phyloP scores from a whole-genome alignment of 2,888 invertebrate genomes.

The Cephalotes varians region DNA sequence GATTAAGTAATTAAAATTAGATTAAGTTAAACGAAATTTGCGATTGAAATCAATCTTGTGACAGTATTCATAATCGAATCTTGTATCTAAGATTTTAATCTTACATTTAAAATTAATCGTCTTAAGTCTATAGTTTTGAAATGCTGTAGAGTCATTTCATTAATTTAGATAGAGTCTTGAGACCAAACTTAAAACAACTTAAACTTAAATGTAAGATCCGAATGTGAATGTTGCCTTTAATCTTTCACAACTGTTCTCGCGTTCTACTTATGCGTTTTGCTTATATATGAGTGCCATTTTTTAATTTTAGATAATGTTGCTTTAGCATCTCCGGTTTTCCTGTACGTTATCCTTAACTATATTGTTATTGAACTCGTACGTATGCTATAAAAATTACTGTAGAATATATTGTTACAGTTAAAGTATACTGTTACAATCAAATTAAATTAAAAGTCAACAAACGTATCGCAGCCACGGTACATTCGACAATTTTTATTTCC shows the following conservation, averaged over 20 bases:
- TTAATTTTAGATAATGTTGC: background rate
- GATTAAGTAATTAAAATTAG: too few species aligned
- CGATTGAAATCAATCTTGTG: background rate
- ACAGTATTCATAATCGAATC: background rate
- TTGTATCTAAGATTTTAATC: too few species aligned
- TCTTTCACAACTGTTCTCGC: background rate
- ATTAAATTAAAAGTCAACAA: background rate
- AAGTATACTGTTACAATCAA: background rate
- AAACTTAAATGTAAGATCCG: background rate
- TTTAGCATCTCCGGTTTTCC: background rate
- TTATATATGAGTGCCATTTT: background rate
- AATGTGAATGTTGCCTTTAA: background rate
- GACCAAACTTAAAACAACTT: background rate
- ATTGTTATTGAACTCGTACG: background rate
- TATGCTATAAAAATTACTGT: background rate
- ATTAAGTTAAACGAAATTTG: background rate
- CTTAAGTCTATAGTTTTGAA: background rate
- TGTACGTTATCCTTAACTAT: background rate
- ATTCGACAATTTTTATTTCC: background rate
- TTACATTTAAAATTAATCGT: too few species aligned
- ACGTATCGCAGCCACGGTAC: background rate
- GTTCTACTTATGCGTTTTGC: background rate
- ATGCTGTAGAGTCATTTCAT: background rate
- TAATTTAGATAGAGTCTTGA: background rate
- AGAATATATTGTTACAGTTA: too few species aligned